Base-by-base conservation (phyloP, 2,888 invertebrate species). In the Callinectes sapidus region DNA sequence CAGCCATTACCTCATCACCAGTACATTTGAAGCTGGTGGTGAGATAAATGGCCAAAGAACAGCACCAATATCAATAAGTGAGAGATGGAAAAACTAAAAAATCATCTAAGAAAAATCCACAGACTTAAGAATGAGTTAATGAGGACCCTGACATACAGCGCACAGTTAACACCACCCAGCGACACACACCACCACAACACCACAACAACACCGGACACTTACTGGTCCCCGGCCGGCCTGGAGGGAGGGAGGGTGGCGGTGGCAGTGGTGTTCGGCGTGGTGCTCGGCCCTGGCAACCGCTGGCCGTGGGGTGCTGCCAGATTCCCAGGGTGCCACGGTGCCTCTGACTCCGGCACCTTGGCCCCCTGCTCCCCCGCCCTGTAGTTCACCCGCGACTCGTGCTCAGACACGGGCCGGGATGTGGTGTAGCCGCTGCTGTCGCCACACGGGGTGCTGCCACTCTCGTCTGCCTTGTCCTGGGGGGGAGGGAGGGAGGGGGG, bases 391-490 rank as follows among this genome's bases (percentile, higher is more conserved):
- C 88, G 48, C 28, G 92, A 90, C 18, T 92, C 91, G 61, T 92
- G 92, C 18, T 92, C 92, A 23, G 92, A 92, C 16, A 88, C 88
- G 16, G 92, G 92, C 16, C 90, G 32, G 18, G 92, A 88, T 13
- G 28, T 23, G n/a, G 28, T 23, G 35, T 92, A 90, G 18, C 90
- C 48, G 23, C 28, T 87, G 28, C 54, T 90, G 71, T 92, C 92
- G 14, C 91, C 89, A 48, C 90, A 77, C 10, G 92, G 91, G 39
- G 92, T 91, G 54, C 88, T 66, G 28, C 90, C 90, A 85, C 66
- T 92, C 28, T 89, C 92, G 18, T 92, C 92, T 48, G 66, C 87
- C 55, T 92, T 92, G 28, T 85, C 92, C 92, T 92, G 90, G 35
- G 39, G 28, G 35, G 10, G 66, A 32, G 39, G 39, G 18, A 42